These are phyloP conservation scores for Oeneis ivallda DNA, from an alignment of 2,888 invertebrate genomes.

Conservation along the genomic window DNA sequence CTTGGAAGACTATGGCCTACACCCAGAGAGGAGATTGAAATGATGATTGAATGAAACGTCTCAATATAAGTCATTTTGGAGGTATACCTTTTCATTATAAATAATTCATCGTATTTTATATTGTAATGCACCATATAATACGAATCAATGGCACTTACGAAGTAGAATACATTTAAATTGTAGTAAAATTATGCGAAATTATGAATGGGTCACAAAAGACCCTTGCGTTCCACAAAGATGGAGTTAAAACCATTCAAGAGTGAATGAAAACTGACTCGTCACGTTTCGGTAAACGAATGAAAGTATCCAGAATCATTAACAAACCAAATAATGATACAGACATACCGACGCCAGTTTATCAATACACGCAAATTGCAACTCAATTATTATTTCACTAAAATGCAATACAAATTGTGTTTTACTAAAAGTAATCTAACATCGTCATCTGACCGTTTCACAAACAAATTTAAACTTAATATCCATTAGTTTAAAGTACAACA, in stretches of 20 bases:
- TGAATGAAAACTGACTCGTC: slow-evolving; percentile 57
- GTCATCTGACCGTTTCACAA: not conserved
- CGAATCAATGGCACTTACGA: slow-evolving; percentile 39
- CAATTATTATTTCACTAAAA: not conserved
- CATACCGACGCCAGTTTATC: slow-evolving; percentile 55
- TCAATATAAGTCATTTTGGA: too few relatives aligned
- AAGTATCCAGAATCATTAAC: slow-evolving; percentile 47
- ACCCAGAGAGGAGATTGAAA: too few relatives aligned
- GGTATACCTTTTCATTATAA: too few relatives aligned
- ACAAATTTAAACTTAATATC: not conserved
- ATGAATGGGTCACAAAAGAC: slow-evolving; percentile 50
- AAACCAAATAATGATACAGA: slow-evolving; percentile 52
- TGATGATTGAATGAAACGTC: too few relatives aligned
- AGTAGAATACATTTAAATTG: slow-evolving; percentile 53
- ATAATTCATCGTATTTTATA: too few relatives aligned
- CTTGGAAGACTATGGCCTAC: too few relatives aligned
- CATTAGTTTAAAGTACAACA: not conserved
- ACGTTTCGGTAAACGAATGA: slow-evolving; percentile 50
- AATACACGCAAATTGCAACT: slow-evolving; percentile 9
- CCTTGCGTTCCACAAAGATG: slow-evolving; percentile 32
- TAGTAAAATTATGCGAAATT: slow-evolving; percentile 57
- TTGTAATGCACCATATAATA: slow-evolving; percentile 27
- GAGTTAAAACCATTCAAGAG: slow-evolving; percentile 44
- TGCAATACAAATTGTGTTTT: not conserved
- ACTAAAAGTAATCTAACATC: not conserved